Percentiles rank a stretch among this genome's conserved stretches.
Evolutionary conservation across 1,140 invertebrate species (phyloP).

Genomic region (Battus philenor): DNA sequence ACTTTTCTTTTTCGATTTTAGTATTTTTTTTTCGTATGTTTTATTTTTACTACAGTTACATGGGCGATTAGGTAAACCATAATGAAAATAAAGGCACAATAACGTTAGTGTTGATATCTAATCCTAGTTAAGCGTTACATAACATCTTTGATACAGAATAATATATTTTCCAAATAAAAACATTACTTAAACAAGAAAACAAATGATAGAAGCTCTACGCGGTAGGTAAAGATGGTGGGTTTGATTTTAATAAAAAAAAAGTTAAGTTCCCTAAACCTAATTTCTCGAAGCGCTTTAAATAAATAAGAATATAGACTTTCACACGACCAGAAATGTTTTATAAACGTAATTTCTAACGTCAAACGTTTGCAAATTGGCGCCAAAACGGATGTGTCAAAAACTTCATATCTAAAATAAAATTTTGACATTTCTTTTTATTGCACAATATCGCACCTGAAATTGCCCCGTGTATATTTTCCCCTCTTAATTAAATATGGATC

Average conservation of each 20-base stretch:
- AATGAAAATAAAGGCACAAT: slow-evolving; percentile 8
- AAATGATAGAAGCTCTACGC: slow-evolving; percentile 28
- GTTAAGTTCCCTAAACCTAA: slow-evolving; percentile 14
- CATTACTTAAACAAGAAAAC: slow-evolving; percentile 22
- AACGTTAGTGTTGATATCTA: neutral
- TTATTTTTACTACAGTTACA: slow-evolving; percentile 16
- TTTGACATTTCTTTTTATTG: slow-evolving; percentile 11
- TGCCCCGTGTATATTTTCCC: too few relatives aligned
- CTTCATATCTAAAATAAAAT: neutral
- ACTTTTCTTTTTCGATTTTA: slow-evolving; percentile 30
- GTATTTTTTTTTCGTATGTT: slow-evolving; percentile 20
- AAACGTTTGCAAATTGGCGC: slow-evolving; percentile 4
- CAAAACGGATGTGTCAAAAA: neutral
- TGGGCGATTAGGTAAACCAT: neutral
- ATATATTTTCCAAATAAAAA: slow-evolving; percentile 15
- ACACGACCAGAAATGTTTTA: slow-evolving; percentile 9
- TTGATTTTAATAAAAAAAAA: slow-evolving; percentile 23
- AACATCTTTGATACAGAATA: slow-evolving; percentile 10
- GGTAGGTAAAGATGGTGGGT: slow-evolving; percentile 37
- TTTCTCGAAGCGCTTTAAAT: slow-evolving; percentile 16
- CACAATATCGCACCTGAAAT: slow-evolving; percentile 3
- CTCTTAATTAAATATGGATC: too few relatives aligned
- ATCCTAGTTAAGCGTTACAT: neutral
- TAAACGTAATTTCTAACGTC: neutral
- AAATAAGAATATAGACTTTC: slow-evolving; percentile 12